A percentile compares a stretch with the other conserved stretches of the same genome.
These are phyloP conservation scores for Schrankia costaestrigalis DNA, from an alignment of 2,888 invertebrate species.

Conservation along the genomic window DNA sequence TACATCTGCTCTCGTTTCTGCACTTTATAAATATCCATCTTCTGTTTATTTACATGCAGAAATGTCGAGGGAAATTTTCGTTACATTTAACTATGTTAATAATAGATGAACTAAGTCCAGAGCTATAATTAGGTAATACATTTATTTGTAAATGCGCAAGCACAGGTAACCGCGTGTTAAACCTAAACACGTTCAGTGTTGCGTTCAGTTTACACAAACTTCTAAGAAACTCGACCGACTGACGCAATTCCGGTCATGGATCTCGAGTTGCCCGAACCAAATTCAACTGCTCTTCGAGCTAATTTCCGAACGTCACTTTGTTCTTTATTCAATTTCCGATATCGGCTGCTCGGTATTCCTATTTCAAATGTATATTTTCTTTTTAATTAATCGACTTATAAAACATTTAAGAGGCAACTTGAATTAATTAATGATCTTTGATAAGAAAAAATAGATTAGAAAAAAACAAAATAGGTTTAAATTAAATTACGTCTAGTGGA, in stretches of 20 bases:
- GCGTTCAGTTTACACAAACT: conserved; percentile 66
- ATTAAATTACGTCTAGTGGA: conserved; percentile 31
- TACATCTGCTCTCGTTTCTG: conserved; percentile 10
- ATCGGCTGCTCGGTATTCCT: conserved; percentile 55
- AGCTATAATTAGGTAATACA: conserved; percentile 39
- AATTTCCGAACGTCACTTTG: conserved; percentile 79
- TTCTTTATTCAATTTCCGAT: conserved; percentile 80
- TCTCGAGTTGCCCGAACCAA: conserved; percentile 58
- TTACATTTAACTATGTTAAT: conserved; percentile 13
- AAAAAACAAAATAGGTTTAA: too few relatives aligned
- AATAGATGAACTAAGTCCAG: conserved; percentile 16
- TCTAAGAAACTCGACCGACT: conserved; percentile 65
- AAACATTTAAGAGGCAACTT: not conserved
- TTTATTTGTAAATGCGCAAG: conserved; percentile 28
- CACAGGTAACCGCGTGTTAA: conserved; percentile 37
- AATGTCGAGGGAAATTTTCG: conserved; percentile 11
- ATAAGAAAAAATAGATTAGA: conserved; percentile 21
- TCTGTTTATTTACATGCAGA: conserved; percentile 15
- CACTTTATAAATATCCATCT: conserved; percentile 11
- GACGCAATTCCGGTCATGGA: conserved; percentile 77
- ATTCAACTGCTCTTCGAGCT: conserved; percentile 72
- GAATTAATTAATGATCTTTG: conserved; percentile 38
- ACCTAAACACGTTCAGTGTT: conserved; percentile 59
- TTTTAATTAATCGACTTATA: conserved; percentile 29
- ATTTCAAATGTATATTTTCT: conserved; percentile 44